These are phyloP conservation scores for Caenorhabditis sp. DNA, from an alignment of 2,888 invertebrate genomes.

Conservation along the genomic window DNA sequence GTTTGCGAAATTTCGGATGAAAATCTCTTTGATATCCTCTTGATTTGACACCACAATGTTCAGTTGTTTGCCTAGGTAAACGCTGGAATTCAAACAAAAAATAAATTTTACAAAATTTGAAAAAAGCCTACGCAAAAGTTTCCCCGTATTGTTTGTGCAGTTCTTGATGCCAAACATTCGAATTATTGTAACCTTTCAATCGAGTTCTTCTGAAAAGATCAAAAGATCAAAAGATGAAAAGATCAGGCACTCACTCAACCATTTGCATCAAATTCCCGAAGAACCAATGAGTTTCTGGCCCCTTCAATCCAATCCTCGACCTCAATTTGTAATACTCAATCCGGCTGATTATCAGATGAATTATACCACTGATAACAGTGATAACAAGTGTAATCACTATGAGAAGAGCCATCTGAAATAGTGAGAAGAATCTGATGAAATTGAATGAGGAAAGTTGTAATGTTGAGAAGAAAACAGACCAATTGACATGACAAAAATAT, in stretches of 20 bases:
- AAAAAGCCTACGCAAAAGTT: constrained; percentile 26
- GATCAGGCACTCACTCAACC: constrained; percentile 31
- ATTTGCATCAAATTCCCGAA: constrained; percentile 65
- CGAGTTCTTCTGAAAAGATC: constrained; percentile 24
- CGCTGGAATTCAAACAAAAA: constrained; percentile 25
- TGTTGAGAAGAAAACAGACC: background rate
- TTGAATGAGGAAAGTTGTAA: no score
- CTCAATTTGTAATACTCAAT: constrained; percentile 31
- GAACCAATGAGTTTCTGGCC: constrained; percentile 62
- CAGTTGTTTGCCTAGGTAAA: constrained; percentile 71
- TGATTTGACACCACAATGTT: constrained; percentile 69
- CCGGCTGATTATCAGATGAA: background rate
- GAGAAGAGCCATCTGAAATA: constrained; percentile 21
- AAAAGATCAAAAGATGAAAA: background rate
- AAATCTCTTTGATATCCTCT: constrained; percentile 74
- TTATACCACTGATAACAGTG: constrained; percentile 2
- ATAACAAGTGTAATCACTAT: constrained; percentile 5
- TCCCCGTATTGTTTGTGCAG: constrained; percentile 64
- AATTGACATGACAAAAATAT: background rate
- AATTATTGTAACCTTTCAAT: constrained; percentile 59
- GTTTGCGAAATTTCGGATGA: constrained; percentile 76
- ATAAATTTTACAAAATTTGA: background rate
- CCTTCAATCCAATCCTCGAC: constrained; percentile 55
- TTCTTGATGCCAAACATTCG: constrained; percentile 28
- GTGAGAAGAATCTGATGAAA: background rate